These are phyloP conservation scores for Drosophila pallidifrons DNA, from an alignment of 1,140 invertebrate genomes.

Conservation along the genomic window DNA sequence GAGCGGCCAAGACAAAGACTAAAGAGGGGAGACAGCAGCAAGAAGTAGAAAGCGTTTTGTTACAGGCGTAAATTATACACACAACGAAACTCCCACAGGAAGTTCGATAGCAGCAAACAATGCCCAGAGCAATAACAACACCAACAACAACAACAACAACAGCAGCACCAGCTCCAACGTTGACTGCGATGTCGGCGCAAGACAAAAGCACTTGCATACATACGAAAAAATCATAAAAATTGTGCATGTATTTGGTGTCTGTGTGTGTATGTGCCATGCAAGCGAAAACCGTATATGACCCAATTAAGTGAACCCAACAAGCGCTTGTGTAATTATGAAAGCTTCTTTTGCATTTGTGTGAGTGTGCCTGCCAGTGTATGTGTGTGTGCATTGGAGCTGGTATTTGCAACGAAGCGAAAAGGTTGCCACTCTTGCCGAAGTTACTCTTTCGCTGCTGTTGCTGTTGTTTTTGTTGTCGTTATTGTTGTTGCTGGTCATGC, in stretches of 20 bases:
- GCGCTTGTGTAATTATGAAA: slow-evolving; percentile 77
- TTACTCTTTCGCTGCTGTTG: slow-evolving; percentile 26
- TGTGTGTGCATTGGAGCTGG: slow-evolving; percentile 73
- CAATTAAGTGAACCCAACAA: slow-evolving; percentile 74
- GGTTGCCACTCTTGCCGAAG: slow-evolving; percentile 73
- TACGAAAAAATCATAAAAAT: slow-evolving; percentile 54
- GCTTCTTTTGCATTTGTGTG: slow-evolving; percentile 35
- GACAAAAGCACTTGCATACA: slow-evolving; percentile 43
- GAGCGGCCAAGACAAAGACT: slow-evolving; percentile 12
- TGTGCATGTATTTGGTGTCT: slow-evolving; percentile 36
- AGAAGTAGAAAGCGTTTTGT: slow-evolving; percentile 54
- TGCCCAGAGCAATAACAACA: slow-evolving; percentile 25
- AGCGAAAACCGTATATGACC: slow-evolving; percentile 78
- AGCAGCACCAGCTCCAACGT: slow-evolving; percentile 12
- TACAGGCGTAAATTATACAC: slow-evolving; percentile 63
- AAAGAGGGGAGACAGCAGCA: not conserved
- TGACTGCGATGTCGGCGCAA: slow-evolving; percentile 26
- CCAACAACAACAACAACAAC: not conserved
- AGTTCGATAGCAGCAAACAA: slow-evolving; percentile 64
- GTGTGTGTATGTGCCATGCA: slow-evolving; percentile 49
- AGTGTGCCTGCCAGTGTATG: slow-evolving; percentile 21
- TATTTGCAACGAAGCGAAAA: slow-evolving; percentile 81
- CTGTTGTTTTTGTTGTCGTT: slow-evolving; percentile 30
- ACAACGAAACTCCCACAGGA: slow-evolving; percentile 71
- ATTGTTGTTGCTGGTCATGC: slow-evolving; percentile 62